These are phyloP conservation scores for Oscheius onirici DNA, from an alignment of 2,888 invertebrate genomes.

Conservation along the genomic window DNA sequence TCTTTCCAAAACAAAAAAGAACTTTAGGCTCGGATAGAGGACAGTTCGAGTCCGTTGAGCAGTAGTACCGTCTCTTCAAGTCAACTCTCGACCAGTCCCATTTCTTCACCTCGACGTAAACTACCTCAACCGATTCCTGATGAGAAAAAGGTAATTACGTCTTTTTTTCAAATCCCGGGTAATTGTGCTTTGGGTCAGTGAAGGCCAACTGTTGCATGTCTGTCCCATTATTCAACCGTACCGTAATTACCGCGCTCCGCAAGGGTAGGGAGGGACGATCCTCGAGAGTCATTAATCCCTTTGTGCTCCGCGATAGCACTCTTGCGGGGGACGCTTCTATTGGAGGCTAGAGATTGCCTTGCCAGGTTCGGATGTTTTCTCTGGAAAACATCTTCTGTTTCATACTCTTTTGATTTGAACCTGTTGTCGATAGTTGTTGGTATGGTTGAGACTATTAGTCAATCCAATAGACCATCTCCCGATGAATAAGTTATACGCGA, in stretches of 20 bases:
- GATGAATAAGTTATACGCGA: neutral
- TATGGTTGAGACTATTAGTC: no score
- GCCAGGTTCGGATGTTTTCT: no score
- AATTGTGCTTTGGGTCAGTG: conserved; percentile 17
- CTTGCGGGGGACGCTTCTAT: neutral
- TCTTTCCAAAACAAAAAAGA: neutral
- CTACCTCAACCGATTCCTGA: conserved; percentile 59
- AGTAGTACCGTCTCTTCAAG: conserved; percentile 31
- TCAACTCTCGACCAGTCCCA: conserved; percentile 49
- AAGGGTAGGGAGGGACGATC: neutral
- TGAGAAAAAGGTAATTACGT: conserved; percentile 58
- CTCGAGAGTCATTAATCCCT: conserved; percentile 18
- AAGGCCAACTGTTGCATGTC: conserved; percentile 28
- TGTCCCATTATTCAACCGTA: conserved; percentile 33
- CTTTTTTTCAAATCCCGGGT: conserved; percentile 8
- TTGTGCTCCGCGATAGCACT: conserved; percentile 20
- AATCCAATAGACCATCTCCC: no score
- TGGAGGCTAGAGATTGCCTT: no score
- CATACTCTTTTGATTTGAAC: no score
- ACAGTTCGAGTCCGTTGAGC: conserved; percentile 18
- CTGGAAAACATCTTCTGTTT: no score
- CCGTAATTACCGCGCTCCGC: conserved; percentile 31
- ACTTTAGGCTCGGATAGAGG: conserved; percentile 24
- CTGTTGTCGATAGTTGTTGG: no score
- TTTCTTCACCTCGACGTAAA: conserved; percentile 51